Evolutionary conservation across 37 sponge, comb jelly and placozoan species (phyloP).

Genomic region (Corticium candelabrum): DNA sequence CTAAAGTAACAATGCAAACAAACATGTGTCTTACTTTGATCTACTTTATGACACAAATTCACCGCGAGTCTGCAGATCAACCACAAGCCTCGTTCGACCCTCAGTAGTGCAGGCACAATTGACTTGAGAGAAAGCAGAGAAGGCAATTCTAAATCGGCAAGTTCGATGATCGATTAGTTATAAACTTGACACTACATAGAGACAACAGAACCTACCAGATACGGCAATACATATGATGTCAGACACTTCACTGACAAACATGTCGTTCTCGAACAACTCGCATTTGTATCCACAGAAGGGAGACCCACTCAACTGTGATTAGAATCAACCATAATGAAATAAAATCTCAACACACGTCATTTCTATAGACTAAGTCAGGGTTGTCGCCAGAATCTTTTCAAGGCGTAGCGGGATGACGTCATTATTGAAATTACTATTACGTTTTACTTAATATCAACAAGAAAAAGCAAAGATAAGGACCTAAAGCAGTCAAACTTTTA

Average conservation of each 20-base stretch:
- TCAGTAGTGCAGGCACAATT: constrained; percentile 44
- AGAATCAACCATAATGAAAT: too few species aligned
- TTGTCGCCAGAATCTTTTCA: too few species aligned
- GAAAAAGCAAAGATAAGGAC: too few species aligned
- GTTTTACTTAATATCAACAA: too few species aligned
- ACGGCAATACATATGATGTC: constrained; percentile 56
- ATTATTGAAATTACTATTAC: too few species aligned
- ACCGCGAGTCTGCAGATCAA: constrained; percentile 45
- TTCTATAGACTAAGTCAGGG: too few species aligned
- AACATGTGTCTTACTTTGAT: constrained; percentile 61
- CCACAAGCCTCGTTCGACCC: constrained; percentile 29
- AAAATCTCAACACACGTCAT: too few species aligned
- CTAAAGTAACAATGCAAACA: too few species aligned
- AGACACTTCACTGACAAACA: constrained; percentile 36
- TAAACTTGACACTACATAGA: background rate
- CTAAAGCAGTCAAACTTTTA: too few species aligned
- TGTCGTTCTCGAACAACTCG: constrained; percentile 68
- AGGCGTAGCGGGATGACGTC: too few species aligned
- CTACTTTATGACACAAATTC: constrained; percentile 46
- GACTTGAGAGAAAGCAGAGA: constrained; percentile 28
- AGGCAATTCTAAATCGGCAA: constrained; percentile 29
- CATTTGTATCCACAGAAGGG: constrained; percentile 36
- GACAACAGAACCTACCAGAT: constrained; percentile 21
- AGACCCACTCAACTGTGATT: constrained; percentile 11
- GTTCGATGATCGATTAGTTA: background rate